phyloP scores from a whole-genome alignment of 2,888 invertebrate species.

The Antheraea assamensis region DNA sequence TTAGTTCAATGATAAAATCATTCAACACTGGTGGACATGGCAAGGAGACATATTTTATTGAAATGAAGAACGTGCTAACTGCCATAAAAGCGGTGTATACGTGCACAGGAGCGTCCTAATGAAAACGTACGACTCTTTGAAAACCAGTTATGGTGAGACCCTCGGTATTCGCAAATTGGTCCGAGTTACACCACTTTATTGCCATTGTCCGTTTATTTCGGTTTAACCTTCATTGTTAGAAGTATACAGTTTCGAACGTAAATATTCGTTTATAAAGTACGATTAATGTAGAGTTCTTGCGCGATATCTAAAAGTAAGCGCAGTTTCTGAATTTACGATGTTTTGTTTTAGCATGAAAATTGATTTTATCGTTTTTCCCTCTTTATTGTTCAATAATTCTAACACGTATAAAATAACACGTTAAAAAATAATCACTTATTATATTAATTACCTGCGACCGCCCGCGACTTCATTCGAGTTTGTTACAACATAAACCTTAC shows the following conservation, averaged over 20 bases:
- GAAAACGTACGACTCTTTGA: constrained; percentile 79
- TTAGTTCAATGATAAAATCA: not conserved
- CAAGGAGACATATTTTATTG: constrained; percentile 2
- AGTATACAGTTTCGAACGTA: constrained; percentile 5
- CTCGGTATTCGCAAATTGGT: constrained; percentile 62
- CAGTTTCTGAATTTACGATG: not conserved
- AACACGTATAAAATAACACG: no score
- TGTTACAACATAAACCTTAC: no score
- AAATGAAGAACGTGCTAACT: constrained; percentile 27
- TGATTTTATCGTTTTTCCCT: no score
- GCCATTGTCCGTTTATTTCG: constrained; percentile 46
- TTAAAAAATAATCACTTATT: no score
- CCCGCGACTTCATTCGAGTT: no score
- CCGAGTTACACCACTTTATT: constrained; percentile 56
- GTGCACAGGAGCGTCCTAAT: constrained; percentile 57
- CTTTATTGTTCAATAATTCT: no score
- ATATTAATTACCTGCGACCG: no score
- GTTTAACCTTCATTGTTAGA: constrained; percentile 19
- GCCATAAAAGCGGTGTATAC: constrained; percentile 47
- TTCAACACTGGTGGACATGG: not conserved
- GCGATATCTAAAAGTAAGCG: not conserved
- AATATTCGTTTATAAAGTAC: constrained; percentile 19
- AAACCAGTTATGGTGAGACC: constrained; percentile 70
- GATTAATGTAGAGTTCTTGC: not conserved
- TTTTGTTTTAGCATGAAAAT: no score